These are phyloP conservation scores for Xanthia togata DNA, from an alignment of 2,888 invertebrate species.

Conservation along the genomic window DNA sequence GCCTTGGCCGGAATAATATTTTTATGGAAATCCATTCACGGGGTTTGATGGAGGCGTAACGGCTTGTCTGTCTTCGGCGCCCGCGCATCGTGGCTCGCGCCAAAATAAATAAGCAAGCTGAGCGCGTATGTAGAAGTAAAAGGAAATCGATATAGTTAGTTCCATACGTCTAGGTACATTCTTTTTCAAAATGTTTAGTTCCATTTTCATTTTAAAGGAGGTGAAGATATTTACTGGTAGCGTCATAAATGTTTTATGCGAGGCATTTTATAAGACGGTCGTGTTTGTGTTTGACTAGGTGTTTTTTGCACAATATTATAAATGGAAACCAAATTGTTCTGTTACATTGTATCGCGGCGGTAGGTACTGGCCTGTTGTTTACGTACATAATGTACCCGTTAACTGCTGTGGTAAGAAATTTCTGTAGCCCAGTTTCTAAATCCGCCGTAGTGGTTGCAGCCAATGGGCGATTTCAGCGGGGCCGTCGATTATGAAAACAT, in stretches of 20 bases:
- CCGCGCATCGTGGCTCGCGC: constrained; percentile 82
- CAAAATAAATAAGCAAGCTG: constrained; percentile 87
- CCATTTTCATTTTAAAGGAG: neutral
- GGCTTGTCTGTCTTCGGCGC: constrained; percentile 85
- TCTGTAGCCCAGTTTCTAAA: constrained; percentile 85
- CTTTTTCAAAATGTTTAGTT: constrained; percentile 9
- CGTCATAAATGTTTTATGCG: neutral
- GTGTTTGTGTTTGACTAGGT: constrained; percentile 72
- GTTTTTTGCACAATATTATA: constrained; percentile 64
- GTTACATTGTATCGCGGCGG: constrained; percentile 59
- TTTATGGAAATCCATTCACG: constrained; percentile 78
- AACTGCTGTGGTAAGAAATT: constrained; percentile 74
- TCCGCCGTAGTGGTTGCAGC: constrained; percentile 75
- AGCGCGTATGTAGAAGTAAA: constrained; percentile 62
- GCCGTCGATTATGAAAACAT: constrained; percentile 88
- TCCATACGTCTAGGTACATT: constrained; percentile 50
- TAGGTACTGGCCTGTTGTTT: constrained; percentile 67
- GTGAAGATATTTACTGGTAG: neutral
- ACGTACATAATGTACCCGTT: constrained; percentile 69
- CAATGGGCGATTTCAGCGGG: constrained; percentile 76
- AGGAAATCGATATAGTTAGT: constrained; percentile 66
- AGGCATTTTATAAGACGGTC: constrained; percentile 20
- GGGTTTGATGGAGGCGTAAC: constrained; percentile 82
- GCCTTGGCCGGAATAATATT: constrained; percentile 62
- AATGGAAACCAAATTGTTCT: constrained; percentile 58